Percentiles rank a stretch among this genome's conserved stretches.
phyloP scores from a whole-genome alignment of 2,888 invertebrate genomes.

The Camponotus fellah region DNA sequence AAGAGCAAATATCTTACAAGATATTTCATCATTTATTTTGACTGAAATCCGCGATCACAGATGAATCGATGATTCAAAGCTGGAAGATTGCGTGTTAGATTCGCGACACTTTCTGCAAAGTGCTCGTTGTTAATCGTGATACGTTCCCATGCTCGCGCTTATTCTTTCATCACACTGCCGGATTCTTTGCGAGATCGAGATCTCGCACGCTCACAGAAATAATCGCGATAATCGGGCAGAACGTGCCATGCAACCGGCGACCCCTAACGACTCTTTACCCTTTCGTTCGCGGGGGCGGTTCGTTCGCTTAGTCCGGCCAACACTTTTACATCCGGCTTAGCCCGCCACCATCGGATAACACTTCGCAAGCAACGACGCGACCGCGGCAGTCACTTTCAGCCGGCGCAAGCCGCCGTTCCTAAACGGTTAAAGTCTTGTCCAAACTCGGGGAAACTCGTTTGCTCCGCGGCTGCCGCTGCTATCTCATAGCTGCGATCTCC shows the following conservation, averaged over 20 bases:
- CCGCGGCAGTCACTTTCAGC: slow-evolving; percentile 67
- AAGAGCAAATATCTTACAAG: not conserved
- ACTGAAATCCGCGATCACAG: not conserved
- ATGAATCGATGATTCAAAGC: not conserved
- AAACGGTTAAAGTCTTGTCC: slow-evolving; percentile 76
- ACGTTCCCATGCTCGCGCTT: not conserved
- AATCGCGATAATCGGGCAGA: slow-evolving; percentile 65
- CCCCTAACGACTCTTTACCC: slow-evolving; percentile 67
- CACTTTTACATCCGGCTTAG: slow-evolving; percentile 67
- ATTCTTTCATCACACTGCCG: not conserved
- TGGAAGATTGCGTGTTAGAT: not conserved
- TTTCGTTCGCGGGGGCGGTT: slow-evolving; percentile 38
- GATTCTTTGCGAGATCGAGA: slow-evolving; percentile 22
- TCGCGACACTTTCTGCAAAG: not conserved
- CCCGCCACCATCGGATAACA: slow-evolving; percentile 72
- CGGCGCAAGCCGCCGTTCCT: slow-evolving; percentile 52
- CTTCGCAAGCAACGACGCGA: slow-evolving; percentile 45
- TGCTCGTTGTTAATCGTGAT: slow-evolving; percentile 8
- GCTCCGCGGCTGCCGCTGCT: slow-evolving; percentile 63
- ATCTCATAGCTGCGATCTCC: slow-evolving; percentile 68
- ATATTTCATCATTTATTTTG: not conserved
- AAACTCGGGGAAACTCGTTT: slow-evolving; percentile 73
- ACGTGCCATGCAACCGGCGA: slow-evolving; percentile 53
- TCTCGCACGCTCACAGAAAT: slow-evolving; percentile 52
- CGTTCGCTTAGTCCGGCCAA: slow-evolving; percentile 59